Base-by-base conservation (phyloP, 2,113 vertebrate species). In the Brienomyrus brachyistius region DNA sequence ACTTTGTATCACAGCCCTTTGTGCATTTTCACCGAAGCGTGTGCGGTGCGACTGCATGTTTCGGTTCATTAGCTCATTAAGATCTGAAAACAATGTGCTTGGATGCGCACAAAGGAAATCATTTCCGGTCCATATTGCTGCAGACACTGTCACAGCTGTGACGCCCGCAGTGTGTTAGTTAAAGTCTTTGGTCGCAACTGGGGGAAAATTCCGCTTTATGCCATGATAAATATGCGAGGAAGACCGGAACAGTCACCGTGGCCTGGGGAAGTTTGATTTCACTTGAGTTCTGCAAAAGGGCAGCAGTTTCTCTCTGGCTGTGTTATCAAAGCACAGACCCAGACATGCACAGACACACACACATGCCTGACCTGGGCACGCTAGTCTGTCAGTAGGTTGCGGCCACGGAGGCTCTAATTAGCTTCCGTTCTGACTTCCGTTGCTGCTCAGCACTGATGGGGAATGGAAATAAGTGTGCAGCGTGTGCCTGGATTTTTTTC, bases 401-500 rank as follows among this genome's bases (percentile, higher is more conserved):
- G 51, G 92, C 91, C 77, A 90, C 31, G 5, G 91, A 95, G 93
- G 95, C 93, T 94, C 93, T 95, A 95, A 96, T 96, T 96, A 97
- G 94, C 94, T 91, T 92, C 56, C 56, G 54, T 87, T 80, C 91
- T 90, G 45, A 93, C 95, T 96, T 97, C 95, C 95, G 92, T 87
- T 35, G 13, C 2, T 21, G 31, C 27, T 87, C 31, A 17, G 74
- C 74, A 80, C 74, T 43, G 35, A 80, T 15, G 35, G 74, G 31
- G 74, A 80, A 91, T 43, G 92, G 92, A 95, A 96, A 96, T 95
- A 95, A 96, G 95, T 91, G 92, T 92, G 92, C 94, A 95, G 95
- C 95, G 95, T 95, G 92, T 92, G 94, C 94, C 94, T 91, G 62
- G 92, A 93, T 70, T 91, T 93, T 93, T 94, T 92, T 92, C 93